Evolutionary conservation across 2,113 vertebrate species (phyloP).

Genomic region (Balaenoptera acutorostrata): DNA sequence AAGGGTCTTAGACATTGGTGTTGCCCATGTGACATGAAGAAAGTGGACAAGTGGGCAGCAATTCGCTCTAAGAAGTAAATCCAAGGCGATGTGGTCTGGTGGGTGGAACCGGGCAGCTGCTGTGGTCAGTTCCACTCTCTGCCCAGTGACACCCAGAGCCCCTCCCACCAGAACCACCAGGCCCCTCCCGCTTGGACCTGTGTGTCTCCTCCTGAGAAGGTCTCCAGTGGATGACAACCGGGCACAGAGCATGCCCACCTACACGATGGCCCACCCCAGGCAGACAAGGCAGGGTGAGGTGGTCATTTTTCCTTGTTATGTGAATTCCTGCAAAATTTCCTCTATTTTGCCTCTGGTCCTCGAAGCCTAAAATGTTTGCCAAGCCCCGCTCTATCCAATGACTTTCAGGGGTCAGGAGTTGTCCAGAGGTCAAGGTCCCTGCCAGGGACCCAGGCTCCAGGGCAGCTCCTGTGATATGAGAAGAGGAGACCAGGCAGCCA

Average conservation of each 20-base stretch:
- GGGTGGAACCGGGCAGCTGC: not conserved
- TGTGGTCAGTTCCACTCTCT: not conserved
- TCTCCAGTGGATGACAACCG: not conserved
- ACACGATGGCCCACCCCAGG: not conserved
- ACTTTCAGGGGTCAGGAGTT: not conserved
- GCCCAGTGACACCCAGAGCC: too few relatives aligned
- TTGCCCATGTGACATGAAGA: not conserved
- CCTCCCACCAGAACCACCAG: not conserved
- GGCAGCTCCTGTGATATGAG: not conserved
- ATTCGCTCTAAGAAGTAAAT: not conserved
- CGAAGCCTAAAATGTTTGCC: not conserved
- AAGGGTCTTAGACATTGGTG: not conserved
- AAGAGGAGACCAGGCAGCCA: not conserved
- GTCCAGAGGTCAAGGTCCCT: not conserved
- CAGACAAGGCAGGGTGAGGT: not conserved
- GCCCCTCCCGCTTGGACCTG: not conserved
- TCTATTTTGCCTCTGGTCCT: not conserved
- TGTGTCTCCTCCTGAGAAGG: accelerated
- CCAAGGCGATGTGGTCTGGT: not conserved
- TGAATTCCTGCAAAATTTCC: not conserved
- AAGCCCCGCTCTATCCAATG: not conserved
- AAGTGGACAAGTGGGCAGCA: not conserved
- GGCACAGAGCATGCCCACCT: accelerated
- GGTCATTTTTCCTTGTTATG: not conserved
- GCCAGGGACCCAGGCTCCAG: not conserved